A percentile compares a stretch with the other conserved stretches of the same genome.
These are phyloP conservation scores for Ceryle rudis DNA, from an alignment of 2,797 vertebrate species.

Conservation along the genomic window DNA sequence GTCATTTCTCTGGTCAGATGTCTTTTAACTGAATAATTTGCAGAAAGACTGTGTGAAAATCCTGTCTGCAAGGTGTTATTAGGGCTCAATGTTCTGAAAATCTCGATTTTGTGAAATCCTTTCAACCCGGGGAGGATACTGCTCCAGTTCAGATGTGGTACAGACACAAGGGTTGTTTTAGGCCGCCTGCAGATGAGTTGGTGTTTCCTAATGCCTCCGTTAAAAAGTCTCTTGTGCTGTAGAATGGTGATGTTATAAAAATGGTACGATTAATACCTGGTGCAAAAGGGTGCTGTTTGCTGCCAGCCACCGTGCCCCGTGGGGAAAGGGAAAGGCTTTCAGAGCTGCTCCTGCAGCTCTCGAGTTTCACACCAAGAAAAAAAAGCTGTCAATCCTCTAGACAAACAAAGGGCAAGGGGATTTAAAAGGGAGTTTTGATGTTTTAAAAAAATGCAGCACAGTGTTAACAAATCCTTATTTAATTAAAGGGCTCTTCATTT, in stretches of 20 bases:
- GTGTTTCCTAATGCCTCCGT: neutral
- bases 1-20: neutral
- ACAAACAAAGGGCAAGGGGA: neutral
- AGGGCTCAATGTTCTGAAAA: neutral
- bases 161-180: neutral
- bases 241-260: neutral
- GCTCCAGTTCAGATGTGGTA: rapidly evolving
- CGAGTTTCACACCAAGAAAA: neutral
- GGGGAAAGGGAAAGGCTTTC: neutral
- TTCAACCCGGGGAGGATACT: neutral
- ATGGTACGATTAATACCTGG: neutral
- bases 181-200: neutral
- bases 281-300: neutral
- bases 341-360: neutral
- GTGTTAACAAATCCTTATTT: neutral
- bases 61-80: rapidly evolving
- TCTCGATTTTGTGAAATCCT: neutral
- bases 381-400: neutral
- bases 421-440: neutral
- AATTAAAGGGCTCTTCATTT: neutral
- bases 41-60: neutral
- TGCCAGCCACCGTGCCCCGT: rapidly evolving
- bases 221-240: neutral
- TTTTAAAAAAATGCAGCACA: neutral
- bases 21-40: neutral